phyloP scores from a whole-genome alignment of 2,888 invertebrate genomes.

The Mythimna albipuncta region DNA sequence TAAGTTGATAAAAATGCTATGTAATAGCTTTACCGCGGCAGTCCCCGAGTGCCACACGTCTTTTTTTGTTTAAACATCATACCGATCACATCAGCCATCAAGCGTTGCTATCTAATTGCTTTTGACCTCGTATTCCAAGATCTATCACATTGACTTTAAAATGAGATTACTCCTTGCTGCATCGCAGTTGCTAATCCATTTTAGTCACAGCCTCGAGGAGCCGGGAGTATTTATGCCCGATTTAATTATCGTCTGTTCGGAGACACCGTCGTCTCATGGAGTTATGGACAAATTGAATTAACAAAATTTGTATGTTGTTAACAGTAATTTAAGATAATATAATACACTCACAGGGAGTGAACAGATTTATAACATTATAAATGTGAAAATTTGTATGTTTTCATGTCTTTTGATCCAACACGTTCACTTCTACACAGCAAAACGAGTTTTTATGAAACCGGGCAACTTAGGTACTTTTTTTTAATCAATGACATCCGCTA shows the following conservation, averaged over 20 bases:
- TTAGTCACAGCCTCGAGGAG: constrained; percentile 21
- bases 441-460: too few relatives aligned
- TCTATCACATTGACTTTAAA: constrained; percentile 9
- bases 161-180: constrained; percentile 12
- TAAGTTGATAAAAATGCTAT: too few relatives aligned
- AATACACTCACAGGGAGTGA: not conserved
- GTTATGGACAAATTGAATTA: constrained; percentile 27
- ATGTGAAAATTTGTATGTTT: too few relatives aligned
- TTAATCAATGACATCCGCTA: too few relatives aligned
- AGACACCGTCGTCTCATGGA: constrained; percentile 26
- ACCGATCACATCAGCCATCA: too few relatives aligned
- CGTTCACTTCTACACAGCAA: too few relatives aligned
- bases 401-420: too few relatives aligned
- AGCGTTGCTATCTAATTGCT: not conserved
- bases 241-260: constrained; percentile 31
- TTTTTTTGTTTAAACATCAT: too few relatives aligned
- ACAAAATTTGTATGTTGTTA: constrained; percentile 21
- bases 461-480: too few relatives aligned
- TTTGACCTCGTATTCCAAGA: not conserved
- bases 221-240: constrained; percentile 35
- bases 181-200: constrained; percentile 27
- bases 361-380: not conserved
- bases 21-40: too few relatives aligned
- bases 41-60: too few relatives aligned
- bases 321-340: not conserved